Evolutionary conservation across 2,797 vertebrate species (phyloP), one percentile per base, ranked within the genome.

Genomic region (Sphenodon punctatus): DNA sequence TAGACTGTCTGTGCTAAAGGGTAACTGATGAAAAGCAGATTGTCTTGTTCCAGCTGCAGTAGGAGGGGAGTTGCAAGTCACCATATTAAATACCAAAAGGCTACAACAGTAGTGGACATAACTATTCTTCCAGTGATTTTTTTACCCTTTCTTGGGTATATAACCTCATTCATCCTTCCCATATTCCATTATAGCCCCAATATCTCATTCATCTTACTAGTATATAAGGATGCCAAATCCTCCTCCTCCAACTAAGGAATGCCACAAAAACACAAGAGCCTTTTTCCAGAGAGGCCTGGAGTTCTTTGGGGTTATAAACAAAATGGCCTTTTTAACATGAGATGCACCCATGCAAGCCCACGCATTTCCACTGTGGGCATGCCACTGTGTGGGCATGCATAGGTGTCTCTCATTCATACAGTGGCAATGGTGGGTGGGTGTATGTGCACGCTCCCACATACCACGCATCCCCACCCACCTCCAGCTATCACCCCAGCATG

Each of bases 1-100:
- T 13, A 23, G n/a, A 75, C 59, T 51, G 22, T 56, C 71, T 84
- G 10, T 19, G 55, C 42, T 13, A 27, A 56, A 67, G 82, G 63
- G 59, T 65, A 77, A 78, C 66, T 72, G 67, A 88, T 20, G 65
- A 34, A 13, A 63, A 66, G 36, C 38, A 16, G 38, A n/a, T 68
- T 56, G 48, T 67, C 70, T 79, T 72, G 38, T 67, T 68, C 60
- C 71, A 83, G 42, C 58, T 83, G 67, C 75, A 79, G 69, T 30
- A 89, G 86, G 55, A 73, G 23, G 80, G 81, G 82, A 83, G 66
- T 67, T 88, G 73, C 80, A 88, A 88, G 84, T 77, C 88, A 89
- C 85, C 91, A 87, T 61, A 91, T 49, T 3, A 5, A 84, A 84
- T 86, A 86, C 89, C 86, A 93, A 86, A 90, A 88, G 82, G 2